phyloP scores from a whole-genome alignment of 1,140 invertebrate genomes.

The Pentalonia nigronervosa region DNA sequence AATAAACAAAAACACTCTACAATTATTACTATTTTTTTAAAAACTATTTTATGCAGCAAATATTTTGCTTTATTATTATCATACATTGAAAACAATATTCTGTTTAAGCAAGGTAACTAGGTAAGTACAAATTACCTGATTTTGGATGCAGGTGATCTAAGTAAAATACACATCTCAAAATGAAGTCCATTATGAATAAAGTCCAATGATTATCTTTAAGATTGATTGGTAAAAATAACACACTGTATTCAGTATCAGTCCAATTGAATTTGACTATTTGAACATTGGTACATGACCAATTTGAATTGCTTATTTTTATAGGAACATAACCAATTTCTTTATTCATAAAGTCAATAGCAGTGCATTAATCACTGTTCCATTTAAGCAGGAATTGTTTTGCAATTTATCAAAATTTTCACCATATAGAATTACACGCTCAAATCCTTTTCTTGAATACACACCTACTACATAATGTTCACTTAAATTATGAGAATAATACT shows the following conservation, averaged over 20 bases:
- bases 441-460: background rate
- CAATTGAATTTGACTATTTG: background rate
- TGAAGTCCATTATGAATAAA: too few relatives aligned
- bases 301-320: background rate
- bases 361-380: background rate
- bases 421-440: background rate
- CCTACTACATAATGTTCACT: too few relatives aligned
- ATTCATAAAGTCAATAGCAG: background rate
- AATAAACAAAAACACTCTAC: too few relatives aligned
- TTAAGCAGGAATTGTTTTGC: background rate
- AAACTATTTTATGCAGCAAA: background rate
- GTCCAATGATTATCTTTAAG: too few relatives aligned
- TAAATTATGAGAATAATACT: too few relatives aligned
- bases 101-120: background rate
- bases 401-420: background rate
- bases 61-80: background rate
- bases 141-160: too few relatives aligned
- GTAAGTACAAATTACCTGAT: too few relatives aligned
- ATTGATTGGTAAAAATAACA: background rate
- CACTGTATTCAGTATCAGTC: background rate
- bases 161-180: too few relatives aligned
- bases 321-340: background rate
- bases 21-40: background rate
- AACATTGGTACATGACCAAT: background rate
- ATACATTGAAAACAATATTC: background rate